Conservation (phyloP, 2,888 invertebrate genomes). For the Hyposoter dolosus region DNA sequence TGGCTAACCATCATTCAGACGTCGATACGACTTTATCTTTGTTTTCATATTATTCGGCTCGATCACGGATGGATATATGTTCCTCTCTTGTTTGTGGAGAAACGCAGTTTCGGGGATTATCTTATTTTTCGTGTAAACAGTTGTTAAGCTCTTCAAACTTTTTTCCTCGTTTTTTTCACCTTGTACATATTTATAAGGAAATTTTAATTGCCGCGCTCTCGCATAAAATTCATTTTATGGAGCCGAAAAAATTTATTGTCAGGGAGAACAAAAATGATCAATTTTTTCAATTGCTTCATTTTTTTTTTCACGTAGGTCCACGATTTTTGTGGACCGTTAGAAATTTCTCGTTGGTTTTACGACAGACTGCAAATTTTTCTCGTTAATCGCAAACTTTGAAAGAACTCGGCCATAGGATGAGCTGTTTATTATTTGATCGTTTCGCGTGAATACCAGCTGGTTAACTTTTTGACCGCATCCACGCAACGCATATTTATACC, state of each 20-base stretch:
- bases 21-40: neutral
- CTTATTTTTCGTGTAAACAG: neutral
- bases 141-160: neutral
- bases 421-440: constrained; percentile 12
- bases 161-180: neutral
- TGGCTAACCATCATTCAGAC: neutral
- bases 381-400: neutral
- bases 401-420: neutral
- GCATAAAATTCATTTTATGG: neutral
- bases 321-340: neutral
- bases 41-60: neutral
- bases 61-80: neutral
- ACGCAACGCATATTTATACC: constrained; percentile 15
- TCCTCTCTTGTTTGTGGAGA: neutral
- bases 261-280: neutral
- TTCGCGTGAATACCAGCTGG: constrained; percentile 34
- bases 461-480: constrained; percentile 41
- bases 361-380: neutral
- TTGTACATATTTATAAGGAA: neutral
- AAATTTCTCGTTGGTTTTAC: neutral
- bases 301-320: neutral
- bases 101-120: neutral
- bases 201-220: neutral
- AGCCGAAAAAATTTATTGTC: neutral
- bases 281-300: neutral